These are phyloP conservation scores for Cetoscarus ocellatus DNA, from an alignment of 2,797 vertebrate species.

Conservation along the genomic window DNA sequence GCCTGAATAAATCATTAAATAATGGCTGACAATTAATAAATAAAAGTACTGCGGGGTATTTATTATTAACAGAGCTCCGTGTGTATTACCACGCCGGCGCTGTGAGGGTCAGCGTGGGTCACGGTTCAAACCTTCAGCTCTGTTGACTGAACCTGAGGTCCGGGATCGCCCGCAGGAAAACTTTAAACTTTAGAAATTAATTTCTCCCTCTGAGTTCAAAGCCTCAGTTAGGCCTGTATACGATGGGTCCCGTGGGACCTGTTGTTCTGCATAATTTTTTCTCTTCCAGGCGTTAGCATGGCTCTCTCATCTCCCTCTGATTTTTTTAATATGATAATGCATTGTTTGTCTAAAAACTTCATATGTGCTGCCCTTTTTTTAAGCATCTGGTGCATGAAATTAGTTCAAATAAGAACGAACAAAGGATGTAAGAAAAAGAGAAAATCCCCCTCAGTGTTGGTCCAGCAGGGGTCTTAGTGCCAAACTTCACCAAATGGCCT, in stretches of 20 bases:
- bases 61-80: conserved; percentile 51
- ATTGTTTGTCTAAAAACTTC: conserved; percentile 62
- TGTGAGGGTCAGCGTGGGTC: conserved; percentile 35
- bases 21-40: conserved; percentile 45
- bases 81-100: conserved; percentile 31
- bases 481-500: conserved; percentile 50
- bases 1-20: conserved; percentile 52
- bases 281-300: conserved; percentile 58
- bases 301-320: conserved; percentile 51
- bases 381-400: conserved; percentile 47
- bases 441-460: conserved; percentile 6
- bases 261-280: conserved; percentile 75
- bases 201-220: conserved; percentile 70
- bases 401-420: conserved; percentile 35
- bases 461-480: conserved; percentile 23
- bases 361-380: conserved; percentile 54
- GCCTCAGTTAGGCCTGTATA: conserved; percentile 44
- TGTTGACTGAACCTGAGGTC: conserved; percentile 50
- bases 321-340: conserved; percentile 72
- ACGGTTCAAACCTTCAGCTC: conserved; percentile 47
- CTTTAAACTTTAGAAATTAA: conserved; percentile 61
- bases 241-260: conserved; percentile 66
- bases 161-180: conserved; percentile 62
- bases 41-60: conserved; percentile 38
- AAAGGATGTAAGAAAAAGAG: conserved; percentile 8